Evolutionary conservation across 2,888 invertebrate genomes (phyloP).

Genomic region (Scaptomyza flava): DNA sequence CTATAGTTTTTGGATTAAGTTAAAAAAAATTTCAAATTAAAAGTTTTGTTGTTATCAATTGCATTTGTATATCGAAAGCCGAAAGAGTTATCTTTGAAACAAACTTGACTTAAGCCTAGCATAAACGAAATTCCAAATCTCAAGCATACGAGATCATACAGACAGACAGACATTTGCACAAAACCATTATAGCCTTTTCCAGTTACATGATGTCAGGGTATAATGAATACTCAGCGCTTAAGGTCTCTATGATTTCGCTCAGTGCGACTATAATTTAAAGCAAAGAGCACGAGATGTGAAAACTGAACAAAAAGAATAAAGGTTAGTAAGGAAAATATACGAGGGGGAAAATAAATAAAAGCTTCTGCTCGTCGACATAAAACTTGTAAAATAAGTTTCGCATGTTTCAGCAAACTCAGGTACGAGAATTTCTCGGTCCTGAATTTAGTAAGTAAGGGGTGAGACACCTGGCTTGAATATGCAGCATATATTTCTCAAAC

Average conservation of each 20-base stretch:
- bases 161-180: too few relatives aligned
- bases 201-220: background rate
- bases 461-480: constrained; percentile 60
- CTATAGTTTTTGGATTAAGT: too few relatives aligned
- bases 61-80: too few relatives aligned
- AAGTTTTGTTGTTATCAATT: too few relatives aligned
- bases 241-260: constrained; percentile 14
- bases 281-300: constrained; percentile 64
- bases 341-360: constrained; percentile 65
- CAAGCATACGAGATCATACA: too few relatives aligned
- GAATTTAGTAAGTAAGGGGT: constrained; percentile 43
- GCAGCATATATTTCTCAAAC: constrained; percentile 77
- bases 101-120: too few relatives aligned
- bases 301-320: constrained; percentile 53
- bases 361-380: constrained; percentile 71
- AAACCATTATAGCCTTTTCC: too few relatives aligned
- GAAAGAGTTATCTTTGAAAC: too few relatives aligned
- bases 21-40: too few relatives aligned
- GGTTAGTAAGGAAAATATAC: constrained; percentile 47
- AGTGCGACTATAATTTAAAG: constrained; percentile 65
- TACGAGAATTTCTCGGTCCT: constrained; percentile 52
- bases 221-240: background rate
- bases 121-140: too few relatives aligned
- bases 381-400: constrained; percentile 81
- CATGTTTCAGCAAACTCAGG: constrained; percentile 75